phyloP scores from a whole-genome alignment of 2,888 invertebrate species.

The Eupithecia insigniata region DNA sequence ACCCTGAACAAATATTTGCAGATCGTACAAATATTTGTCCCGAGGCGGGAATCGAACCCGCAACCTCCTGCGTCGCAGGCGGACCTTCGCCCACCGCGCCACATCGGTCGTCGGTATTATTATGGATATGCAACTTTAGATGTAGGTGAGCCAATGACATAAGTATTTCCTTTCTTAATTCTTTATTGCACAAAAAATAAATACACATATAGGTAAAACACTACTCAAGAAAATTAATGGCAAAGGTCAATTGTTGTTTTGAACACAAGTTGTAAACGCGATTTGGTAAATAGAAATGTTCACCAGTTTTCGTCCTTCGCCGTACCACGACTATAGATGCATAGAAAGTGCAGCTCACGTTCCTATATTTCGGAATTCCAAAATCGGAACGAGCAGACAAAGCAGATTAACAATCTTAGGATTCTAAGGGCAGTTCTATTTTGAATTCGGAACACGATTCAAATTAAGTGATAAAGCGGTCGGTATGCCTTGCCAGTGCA shows the following conservation, averaged over 20 bases:
- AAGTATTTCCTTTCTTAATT: too few species aligned
- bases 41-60: too few species aligned
- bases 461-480: slow-evolving; percentile 39
- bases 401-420: slow-evolving; percentile 33
- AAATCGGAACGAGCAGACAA: slow-evolving; percentile 28
- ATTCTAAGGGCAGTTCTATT: slow-evolving; percentile 27
- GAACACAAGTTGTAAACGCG: background rate
- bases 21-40: too few species aligned
- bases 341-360: slow-evolving; percentile 4
- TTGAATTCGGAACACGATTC: slow-evolving; percentile 33
- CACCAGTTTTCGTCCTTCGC: background rate
- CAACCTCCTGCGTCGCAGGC: too few species aligned
- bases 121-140: background rate
- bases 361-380: slow-evolving; percentile 10
- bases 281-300: background rate
- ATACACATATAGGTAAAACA: too few species aligned
- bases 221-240: too few species aligned
- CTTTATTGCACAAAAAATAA: too few species aligned
- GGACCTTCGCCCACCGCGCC: too few species aligned
- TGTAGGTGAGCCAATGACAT: background rate
- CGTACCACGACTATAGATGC: background rate
- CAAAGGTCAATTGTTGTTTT: too few species aligned
- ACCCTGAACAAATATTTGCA: too few species aligned
- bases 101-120: too few species aligned
- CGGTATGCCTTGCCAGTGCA: slow-evolving; percentile 33